Evolutionary conservation across 2,888 invertebrate species (phyloP), one percentile per base, ranked within the genome.

Genomic region (Quadriops clusia): DNA sequence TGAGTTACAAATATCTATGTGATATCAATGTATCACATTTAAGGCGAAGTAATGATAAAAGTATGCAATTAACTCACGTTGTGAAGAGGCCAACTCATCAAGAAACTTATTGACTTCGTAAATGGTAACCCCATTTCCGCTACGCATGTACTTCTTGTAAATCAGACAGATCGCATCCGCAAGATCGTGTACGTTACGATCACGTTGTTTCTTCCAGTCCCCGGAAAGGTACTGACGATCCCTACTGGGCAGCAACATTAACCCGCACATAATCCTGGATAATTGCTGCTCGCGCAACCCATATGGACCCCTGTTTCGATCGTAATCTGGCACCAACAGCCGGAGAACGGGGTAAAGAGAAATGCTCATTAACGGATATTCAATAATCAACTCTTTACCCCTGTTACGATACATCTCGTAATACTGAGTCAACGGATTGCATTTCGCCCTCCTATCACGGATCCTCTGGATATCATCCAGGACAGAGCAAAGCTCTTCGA

Each of bases 171-270:
- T 80, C 11, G 80, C 74, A 40, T 80, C 80, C 1, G 85, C 84
- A 60, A 90, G 91, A 58, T 93, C 90, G 39, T 65, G 74, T 46
- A n/a, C n/a, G n/a, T n/a, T n/a, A n/a, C n/a, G n/a, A n/a, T n/a
- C n/a, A n/a, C n/a, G n/a, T 15, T 28, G 25, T 8, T 23, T 33
- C 8, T 33, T 33, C 23, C 24, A 33, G 22, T 23, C 30, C 3
- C 26, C 33, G 3, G 32, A 32, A 14, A 30, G 18, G 14, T 33
- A n/a, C n/a, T n/a, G n/a, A n/a, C n/a, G n/a, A n/a, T n/a, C n/a
- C n/a, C n/a, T n/a, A n/a, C n/a, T 33, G 5, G 76, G 72, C 23
- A 94, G 61, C 34, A 79, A 75, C 28, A 91, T 64, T 27, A 86
- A 75, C 46, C 74, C 72, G n/a, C 83, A 75, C 36, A 87, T 72